Evolutionary conservation across 2,797 vertebrate species (phyloP), one percentile per base, ranked within the genome.

Genomic region (Cheracebus regulus): DNA sequence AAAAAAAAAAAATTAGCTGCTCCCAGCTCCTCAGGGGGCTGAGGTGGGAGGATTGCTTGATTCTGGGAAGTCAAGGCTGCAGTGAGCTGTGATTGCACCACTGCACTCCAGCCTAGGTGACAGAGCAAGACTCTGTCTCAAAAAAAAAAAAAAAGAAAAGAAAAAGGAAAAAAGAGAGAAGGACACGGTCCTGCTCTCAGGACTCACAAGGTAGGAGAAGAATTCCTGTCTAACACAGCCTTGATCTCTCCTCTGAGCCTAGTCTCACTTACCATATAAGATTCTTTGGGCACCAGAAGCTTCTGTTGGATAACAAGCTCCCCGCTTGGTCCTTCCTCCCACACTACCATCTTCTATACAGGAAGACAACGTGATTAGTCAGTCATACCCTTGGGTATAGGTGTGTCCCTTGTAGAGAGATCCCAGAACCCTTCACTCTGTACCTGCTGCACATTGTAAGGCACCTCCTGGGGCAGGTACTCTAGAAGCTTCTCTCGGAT

Each of bases 401-500:
- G 70, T 44, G 36, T 61, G 15, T 50, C 14, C 26, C 70, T 87
- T n/a, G 30, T 75, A 2, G 57, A 85, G 5, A 48, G 26, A n/a
- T 92, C 85, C 33, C 61, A 20, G 19, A 19, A 7, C 52, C 52
- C 90, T 57, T 90, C 50, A 36, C 13, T 58, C 75, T 48, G 50
- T 10, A 99, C 99, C 99, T 99, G 99, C 46, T 98, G 98, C 90
- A 99, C 92, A 0, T 95, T 98, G 26, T 99, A 99, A 44, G 99
- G 99, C 96, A 99, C 99, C 88, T 99, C 99, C 98, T 99, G 98
- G 0, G 99, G 99, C 95, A 99, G 98, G 96, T 99, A 97, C 96
- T 99, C 99, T 92, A 99, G 98, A 1, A 99, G 98, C 97, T 99
- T 99, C 98, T 99, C 99, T 97, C 99, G 98, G 98, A 99, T 98